phyloP scores from a whole-genome alignment of 1,140 invertebrate species.

The Paraescarpia echinospica region DNA sequence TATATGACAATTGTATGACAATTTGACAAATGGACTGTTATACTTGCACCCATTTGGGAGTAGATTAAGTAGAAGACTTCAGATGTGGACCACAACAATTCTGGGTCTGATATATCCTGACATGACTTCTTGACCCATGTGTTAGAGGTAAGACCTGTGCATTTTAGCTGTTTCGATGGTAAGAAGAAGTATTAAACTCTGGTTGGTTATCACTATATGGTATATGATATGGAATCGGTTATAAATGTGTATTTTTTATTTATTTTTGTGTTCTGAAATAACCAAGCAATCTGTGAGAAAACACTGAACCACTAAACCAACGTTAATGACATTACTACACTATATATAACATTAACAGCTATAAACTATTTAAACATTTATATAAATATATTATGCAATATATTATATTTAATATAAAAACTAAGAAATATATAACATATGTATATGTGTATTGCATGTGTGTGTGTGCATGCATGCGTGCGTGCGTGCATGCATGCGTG shows the following conservation, averaged over 20 bases:
- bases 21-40: not conserved
- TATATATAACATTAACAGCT: too few relatives aligned
- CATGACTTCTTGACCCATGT: not conserved
- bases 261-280: not conserved
- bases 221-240: not conserved
- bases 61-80: not conserved
- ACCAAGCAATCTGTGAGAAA: not conserved
- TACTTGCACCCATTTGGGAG: not conserved
- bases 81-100: not conserved
- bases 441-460: too few relatives aligned
- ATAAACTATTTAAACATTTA: not conserved
- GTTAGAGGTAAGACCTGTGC: not conserved
- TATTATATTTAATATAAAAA: not conserved
- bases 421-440: not conserved
- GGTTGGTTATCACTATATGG: not conserved
- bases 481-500: too few relatives aligned
- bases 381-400: not conserved
- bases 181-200: not conserved
- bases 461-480: too few relatives aligned
- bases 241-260: not conserved
- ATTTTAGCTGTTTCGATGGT: not conserved
- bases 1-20: not conserved
- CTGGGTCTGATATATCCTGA: not conserved
- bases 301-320: not conserved
- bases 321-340: too few relatives aligned